Percentiles rank a stretch among this genome's conserved stretches.
These are phyloP conservation scores for Osedax fenrisi DNA, from an alignment of 2,888 invertebrate genomes.

Conservation along the genomic window DNA sequence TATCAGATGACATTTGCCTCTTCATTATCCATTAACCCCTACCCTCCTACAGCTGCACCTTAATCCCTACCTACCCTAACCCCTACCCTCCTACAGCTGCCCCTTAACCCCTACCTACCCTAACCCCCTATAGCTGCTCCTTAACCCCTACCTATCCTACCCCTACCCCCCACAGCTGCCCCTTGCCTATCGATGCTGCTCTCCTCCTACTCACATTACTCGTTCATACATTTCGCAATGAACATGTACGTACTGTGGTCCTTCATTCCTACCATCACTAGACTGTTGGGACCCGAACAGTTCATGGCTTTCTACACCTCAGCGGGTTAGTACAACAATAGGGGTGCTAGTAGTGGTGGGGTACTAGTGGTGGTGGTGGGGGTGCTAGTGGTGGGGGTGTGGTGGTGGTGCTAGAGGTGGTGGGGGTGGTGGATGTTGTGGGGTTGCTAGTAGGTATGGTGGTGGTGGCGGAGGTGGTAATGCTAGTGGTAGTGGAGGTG, in stretches of 20 bases:
- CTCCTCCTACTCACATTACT: conserved; percentile 87
- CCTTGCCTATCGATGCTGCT: conserved; percentile 77
- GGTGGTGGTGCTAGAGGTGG: too few relatives aligned
- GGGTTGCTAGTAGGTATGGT: too few relatives aligned
- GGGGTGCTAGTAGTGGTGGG: too few relatives aligned
- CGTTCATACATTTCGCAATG: conserved; percentile 69
- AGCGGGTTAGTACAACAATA: conserved; percentile 58
- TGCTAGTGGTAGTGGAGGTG: too few relatives aligned
- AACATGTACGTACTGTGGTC: conserved; percentile 88
- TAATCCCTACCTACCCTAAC: neutral
- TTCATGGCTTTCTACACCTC: conserved; percentile 78
- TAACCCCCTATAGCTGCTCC: conserved; percentile 90
- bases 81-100: conserved; percentile 51
- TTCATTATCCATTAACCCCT: neutral
- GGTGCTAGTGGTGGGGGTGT: too few relatives aligned
- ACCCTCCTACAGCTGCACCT: neutral
- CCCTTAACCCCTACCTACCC: conserved; percentile 62
- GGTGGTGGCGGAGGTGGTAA: too few relatives aligned
- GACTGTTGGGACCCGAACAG: conserved; percentile 74
- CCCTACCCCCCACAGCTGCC: conserved; percentile 49
- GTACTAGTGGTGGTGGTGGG: too few relatives aligned
- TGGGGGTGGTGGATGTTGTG: too few relatives aligned
- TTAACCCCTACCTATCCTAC: conserved; percentile 76
- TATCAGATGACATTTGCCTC: neutral
- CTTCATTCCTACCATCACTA: conserved; percentile 57